Percentiles rank a stretch among this genome's conserved stretches.
Conservation (phyloP, 2,888 invertebrate genomes). For the Caenorhabditis plicata region DNA sequence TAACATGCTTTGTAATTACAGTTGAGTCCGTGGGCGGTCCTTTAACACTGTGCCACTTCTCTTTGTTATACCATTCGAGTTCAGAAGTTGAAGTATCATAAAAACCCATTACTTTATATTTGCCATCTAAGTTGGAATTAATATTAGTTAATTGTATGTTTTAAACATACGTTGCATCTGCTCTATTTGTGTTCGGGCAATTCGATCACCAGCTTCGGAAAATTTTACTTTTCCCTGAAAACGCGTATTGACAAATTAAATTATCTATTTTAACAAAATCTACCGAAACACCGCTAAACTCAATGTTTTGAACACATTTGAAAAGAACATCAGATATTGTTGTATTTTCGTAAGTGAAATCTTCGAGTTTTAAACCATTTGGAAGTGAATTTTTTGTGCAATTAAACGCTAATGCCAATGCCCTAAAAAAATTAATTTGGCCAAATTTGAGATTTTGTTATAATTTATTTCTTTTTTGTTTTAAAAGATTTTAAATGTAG, state of each 20-base stretch:
- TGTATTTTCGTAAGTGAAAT: conserved; percentile 92
- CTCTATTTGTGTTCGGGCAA: conserved; percentile 95
- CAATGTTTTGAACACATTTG: conserved; percentile 95
- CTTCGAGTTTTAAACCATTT: conserved; percentile 81
- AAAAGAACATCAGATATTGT: conserved; percentile 93
- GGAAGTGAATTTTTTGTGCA: conserved; percentile 88
- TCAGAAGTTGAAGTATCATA: conserved; percentile 94
- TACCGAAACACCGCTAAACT: conserved; percentile 95
- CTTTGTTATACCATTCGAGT: conserved; percentile 83
- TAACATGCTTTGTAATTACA: conserved; percentile 47
- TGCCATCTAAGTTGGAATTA: conserved; percentile 74
- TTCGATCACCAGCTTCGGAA: conserved; percentile 91
- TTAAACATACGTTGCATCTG: conserved; percentile 75
- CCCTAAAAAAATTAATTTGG: conserved; percentile 67
- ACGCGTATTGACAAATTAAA: background rate
- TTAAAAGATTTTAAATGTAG: too few species aligned
- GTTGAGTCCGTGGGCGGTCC: conserved; percentile 63
- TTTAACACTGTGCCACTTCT: conserved; percentile 71
- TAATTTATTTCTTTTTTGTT: too few species aligned
- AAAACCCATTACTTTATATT: conserved; percentile 88
- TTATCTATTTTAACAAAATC: conserved; percentile 66
- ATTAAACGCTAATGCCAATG: conserved; percentile 93
- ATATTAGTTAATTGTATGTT: background rate
- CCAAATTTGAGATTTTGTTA: too few species aligned
- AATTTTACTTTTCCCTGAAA: conserved; percentile 91